phyloP scores from a whole-genome alignment of 2,113 vertebrate genomes.

The Rhagologus leucostigma region DNA sequence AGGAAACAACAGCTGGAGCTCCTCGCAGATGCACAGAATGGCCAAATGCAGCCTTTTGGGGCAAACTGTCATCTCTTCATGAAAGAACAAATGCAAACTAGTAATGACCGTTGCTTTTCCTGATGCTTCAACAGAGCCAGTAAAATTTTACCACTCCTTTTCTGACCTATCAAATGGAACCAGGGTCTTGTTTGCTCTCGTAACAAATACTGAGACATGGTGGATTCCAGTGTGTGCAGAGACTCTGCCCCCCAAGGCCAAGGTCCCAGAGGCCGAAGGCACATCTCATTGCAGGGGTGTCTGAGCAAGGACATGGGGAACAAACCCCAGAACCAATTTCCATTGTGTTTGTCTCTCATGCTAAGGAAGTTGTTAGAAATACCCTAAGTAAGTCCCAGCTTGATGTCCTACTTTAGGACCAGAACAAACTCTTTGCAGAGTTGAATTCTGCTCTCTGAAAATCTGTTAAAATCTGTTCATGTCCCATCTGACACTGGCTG shows the following conservation, averaged over 20 bases:
- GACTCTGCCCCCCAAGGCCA: not conserved
- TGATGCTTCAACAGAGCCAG: not conserved
- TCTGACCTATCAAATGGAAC: not conserved
- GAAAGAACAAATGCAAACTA: not conserved
- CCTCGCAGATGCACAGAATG: not conserved
- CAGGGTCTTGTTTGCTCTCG: not conserved
- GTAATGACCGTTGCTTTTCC: not conserved
- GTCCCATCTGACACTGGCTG: not conserved
- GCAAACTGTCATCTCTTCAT: not conserved
- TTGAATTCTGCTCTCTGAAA: not conserved
- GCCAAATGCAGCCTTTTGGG: not conserved
- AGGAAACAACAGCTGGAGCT: not conserved
- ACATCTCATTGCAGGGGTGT: fast-evolving
- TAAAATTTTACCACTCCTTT: not conserved
- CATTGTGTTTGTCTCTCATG: not conserved
- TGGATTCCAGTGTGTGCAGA: not conserved
- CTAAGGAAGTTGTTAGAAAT: not conserved
- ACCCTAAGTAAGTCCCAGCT: not conserved
- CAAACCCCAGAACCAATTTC: not conserved
- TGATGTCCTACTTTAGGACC: not conserved
- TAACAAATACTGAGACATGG: not conserved
- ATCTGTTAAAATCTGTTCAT: not conserved
- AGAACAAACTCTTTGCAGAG: not conserved
- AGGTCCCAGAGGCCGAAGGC: not conserved
- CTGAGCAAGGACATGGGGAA: not conserved